Evolutionary conservation across 2,797 vertebrate genomes (phyloP), one percentile per base, ranked within the genome.

Genomic region (Crocidura indochinensis): DNA sequence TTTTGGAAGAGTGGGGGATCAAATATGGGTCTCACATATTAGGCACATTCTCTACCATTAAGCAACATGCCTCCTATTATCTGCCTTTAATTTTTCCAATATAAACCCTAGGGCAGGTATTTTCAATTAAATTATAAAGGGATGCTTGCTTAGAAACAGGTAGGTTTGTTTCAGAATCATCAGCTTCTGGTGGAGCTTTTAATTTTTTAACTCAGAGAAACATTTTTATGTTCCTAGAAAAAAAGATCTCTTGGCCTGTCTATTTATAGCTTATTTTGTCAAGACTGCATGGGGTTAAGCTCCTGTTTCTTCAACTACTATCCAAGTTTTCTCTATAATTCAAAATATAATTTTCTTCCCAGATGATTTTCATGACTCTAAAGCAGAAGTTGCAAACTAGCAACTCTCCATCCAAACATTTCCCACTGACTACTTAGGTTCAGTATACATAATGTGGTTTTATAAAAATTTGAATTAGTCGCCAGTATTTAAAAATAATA

Each of bases 401-500:
- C 47, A 71, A 53, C 12, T 0, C 10, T 80, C 49, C 12, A 72
- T 64, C 73, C 72, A 92, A 65, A 69, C 12, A 62, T 11, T 84
- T 74, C 71, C 65, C 62, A 56, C 0, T 31, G 47, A 56, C 47
- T 65, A 64, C 27, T 69, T 85, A 24, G 27, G 8, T 27, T 85
- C 27, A 15, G 46, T 38, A 44, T 2, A 27, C 2, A 14, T 8
- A 44, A 14, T 73, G 22, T 60, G 29, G 17, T 87, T 89, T 92
- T 69, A 4, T 46, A 68, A 64, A 74, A 80, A 76, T 78, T 17
- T 75, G 26, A 82, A 78, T 47, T 77, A 46, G 26, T 72, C 89
- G 44, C 74, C 56, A 60, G 47, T 47, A 65, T 92, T 87, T 84
- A 79, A 92, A 76, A 78, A 84, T 69, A 91, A 65, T 71, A 83